Percentiles rank a stretch among this genome's conserved stretches.
These are phyloP conservation scores for Apus apus DNA, from an alignment of 2,113 vertebrate genomes.

Conservation along the genomic window DNA sequence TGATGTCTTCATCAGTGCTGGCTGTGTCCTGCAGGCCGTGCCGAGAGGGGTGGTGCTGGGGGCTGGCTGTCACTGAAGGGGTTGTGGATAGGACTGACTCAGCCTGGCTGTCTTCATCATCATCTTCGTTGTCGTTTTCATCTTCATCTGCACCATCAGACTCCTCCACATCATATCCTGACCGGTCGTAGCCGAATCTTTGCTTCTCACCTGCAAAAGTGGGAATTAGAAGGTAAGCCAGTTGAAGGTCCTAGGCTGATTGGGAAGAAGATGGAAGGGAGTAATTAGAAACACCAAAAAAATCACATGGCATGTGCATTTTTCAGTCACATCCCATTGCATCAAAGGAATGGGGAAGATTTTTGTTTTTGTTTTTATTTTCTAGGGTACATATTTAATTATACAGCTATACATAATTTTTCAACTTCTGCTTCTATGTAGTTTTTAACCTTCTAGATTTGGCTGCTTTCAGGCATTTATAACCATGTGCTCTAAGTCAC, in stretches of 20 bases:
- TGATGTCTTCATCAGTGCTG: slow-evolving; percentile 69
- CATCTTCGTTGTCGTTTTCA: slow-evolving; percentile 93
- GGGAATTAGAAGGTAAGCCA: background rate
- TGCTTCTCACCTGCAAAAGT: slow-evolving; percentile 85
- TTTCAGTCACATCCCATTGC: background rate
- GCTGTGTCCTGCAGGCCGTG: slow-evolving; percentile 65
- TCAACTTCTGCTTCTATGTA: background rate
- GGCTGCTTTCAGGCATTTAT: background rate
- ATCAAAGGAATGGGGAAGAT: background rate
- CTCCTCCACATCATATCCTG: slow-evolving; percentile 91
- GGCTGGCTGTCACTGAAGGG: slow-evolving; percentile 92
- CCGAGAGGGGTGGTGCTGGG: slow-evolving; percentile 85
- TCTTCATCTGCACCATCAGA: slow-evolving; percentile 92
- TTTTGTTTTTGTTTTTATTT: background rate
- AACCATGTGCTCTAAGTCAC: background rate
- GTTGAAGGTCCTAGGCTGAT: background rate
- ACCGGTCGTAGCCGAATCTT: slow-evolving; percentile 81
- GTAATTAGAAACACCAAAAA: background rate
- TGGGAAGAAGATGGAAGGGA: background rate
- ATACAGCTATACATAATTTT: background rate
- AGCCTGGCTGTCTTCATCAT: slow-evolving; percentile 97
- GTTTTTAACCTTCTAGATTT: background rate
- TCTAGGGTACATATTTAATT: background rate
- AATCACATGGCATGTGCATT: rapidly evolving
- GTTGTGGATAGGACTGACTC: slow-evolving; percentile 93